Percentiles rank a stretch among this genome's conserved stretches.
These are phyloP conservation scores for Amblyjoppa fuscipennis DNA, from an alignment of 2,888 invertebrate genomes.

Conservation along the genomic window DNA sequence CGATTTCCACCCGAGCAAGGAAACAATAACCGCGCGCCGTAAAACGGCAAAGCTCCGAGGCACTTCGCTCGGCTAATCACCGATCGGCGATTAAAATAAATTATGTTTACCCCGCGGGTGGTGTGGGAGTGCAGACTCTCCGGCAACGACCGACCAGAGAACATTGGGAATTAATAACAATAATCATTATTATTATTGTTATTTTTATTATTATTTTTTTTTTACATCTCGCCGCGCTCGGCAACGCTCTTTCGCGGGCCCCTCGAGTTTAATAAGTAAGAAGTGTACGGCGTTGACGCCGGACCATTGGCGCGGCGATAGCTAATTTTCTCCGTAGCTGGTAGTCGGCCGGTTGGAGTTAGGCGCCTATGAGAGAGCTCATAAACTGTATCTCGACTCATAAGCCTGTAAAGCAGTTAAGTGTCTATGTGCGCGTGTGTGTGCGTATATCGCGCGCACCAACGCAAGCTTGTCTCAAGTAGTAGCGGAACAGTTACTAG, in stretches of 20 bases:
- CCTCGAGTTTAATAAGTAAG: conserved; percentile 49
- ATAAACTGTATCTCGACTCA: conserved; percentile 62
- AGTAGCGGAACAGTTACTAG: conserved; percentile 24
- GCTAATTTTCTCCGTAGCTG: conserved; percentile 33
- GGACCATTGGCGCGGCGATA: conserved; percentile 39
- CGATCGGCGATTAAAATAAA: conserved; percentile 75
- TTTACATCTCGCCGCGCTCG: conserved; percentile 41
- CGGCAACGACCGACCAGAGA: conserved; percentile 56
- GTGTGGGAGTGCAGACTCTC: conserved; percentile 6
- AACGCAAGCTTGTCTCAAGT: conserved; percentile 35
- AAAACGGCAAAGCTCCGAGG: conserved; percentile 27
- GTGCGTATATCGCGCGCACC: background rate
- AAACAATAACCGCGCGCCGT: conserved; percentile 17
- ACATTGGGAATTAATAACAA: conserved; percentile 71
- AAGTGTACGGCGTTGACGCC: conserved; percentile 39
- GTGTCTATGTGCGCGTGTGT: conserved; percentile 18
- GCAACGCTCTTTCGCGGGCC: conserved; percentile 19
- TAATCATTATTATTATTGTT: conserved; percentile 63
- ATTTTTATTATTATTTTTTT: conserved; percentile 26
- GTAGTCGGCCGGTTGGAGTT: conserved; percentile 5
- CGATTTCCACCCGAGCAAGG: conserved; percentile 21
- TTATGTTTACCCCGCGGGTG: conserved; percentile 72
- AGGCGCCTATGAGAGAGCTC: conserved; percentile 69
- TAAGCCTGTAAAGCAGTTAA: conserved; percentile 43
- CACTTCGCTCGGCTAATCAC: conserved; percentile 50